phyloP scores from a whole-genome alignment of 2,113 vertebrate genomes.

The Tetrax tetrax region DNA sequence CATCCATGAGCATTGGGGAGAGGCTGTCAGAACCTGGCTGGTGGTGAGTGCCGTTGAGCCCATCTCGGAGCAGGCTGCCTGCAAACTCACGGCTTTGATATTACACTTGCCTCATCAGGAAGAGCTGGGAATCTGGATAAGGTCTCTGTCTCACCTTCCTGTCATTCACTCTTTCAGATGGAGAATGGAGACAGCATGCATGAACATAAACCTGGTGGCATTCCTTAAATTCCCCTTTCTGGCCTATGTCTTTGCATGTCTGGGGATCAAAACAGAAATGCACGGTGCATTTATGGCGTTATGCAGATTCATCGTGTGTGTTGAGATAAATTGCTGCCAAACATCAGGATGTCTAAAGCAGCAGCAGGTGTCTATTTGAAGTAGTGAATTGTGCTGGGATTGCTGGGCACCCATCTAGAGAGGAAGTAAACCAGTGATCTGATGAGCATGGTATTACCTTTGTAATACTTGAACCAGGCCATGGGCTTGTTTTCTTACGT shows the following conservation, averaged over 20 bases:
- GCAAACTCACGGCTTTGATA: background rate
- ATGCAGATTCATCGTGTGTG: background rate
- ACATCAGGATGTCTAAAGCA: background rate
- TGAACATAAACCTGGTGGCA: background rate
- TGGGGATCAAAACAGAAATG: background rate
- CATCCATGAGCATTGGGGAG: accelerated
- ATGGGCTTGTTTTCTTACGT: background rate
- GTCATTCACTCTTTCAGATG: background rate
- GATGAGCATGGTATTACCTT: background rate
- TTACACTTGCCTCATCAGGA: background rate
- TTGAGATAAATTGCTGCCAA: background rate
- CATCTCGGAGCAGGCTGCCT: background rate
- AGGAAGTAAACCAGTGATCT: background rate
- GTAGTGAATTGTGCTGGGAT: background rate
- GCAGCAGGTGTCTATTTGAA: background rate
- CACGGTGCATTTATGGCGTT: background rate
- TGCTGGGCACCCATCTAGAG: background rate
- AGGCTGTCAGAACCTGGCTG: background rate
- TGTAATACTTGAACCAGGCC: background rate
- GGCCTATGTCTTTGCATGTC: background rate
- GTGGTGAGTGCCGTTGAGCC: background rate
- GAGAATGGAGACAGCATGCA: background rate
- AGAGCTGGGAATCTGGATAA: background rate
- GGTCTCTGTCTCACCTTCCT: background rate
- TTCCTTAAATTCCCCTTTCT: background rate